Percentiles rank a stretch among this genome's conserved stretches.
Evolutionary conservation across 2,888 invertebrate species (phyloP).

Genomic region (Macroteleia sp.): DNA sequence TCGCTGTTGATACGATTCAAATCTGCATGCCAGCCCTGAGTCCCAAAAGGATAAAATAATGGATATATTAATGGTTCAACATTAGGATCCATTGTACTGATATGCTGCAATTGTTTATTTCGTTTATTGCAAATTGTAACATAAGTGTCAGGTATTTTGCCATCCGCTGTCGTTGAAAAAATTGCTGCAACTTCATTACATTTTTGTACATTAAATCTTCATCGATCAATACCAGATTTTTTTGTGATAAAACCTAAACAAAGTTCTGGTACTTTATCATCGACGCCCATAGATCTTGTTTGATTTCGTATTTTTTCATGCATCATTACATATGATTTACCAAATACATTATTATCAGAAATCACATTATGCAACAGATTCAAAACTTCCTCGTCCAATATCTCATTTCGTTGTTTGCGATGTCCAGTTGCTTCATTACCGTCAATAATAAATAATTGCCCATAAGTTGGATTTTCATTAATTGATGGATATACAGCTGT

Average conservation of each 20-base stretch:
- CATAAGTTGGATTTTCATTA: constrained; percentile 2
- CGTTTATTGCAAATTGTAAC: constrained; percentile 5
- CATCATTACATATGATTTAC: no score
- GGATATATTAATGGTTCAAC: no score
- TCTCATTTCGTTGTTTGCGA: not conserved
- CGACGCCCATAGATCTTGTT: not conserved
- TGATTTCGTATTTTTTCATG: no score
- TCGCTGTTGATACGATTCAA: no score
- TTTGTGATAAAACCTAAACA: constrained; percentile 7
- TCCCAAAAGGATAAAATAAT: no score
- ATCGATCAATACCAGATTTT: constrained; percentile 9
- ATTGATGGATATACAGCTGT: not conserved
- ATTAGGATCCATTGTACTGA: no score
- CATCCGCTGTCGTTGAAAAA: constrained; percentile 5
- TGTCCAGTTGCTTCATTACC: not conserved
- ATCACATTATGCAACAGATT: not conserved
- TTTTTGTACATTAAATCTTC: constrained; percentile 5
- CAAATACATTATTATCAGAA: no score
- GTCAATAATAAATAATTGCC: constrained; percentile 3
- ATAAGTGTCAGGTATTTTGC: constrained; percentile 5
- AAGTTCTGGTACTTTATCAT: not conserved
- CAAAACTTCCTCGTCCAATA: not conserved
- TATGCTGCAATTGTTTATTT: no score
- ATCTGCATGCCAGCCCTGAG: no score
- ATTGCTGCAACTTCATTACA: constrained; percentile 8